These are phyloP conservation scores for Elymnias hypermnestra DNA, from an alignment of 1,140 invertebrate genomes.

Conservation along the genomic window DNA sequence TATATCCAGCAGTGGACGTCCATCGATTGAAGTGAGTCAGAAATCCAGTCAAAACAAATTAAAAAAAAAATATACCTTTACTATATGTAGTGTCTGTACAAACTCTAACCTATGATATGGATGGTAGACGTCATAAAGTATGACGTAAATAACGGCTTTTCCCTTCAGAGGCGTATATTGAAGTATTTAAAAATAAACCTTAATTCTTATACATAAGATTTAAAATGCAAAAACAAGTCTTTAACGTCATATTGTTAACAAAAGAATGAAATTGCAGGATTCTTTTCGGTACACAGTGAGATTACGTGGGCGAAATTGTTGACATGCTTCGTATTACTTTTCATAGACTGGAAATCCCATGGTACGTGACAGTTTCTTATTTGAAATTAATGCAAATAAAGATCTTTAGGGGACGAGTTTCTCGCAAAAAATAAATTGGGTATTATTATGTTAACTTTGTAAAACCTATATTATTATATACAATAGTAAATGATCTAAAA, in stretches of 20 bases:
- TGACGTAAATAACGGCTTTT: constrained; percentile 14
- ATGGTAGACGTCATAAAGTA: constrained; percentile 22
- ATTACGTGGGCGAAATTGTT: constrained; percentile 12
- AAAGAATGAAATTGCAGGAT: constrained; percentile 6
- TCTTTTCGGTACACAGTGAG: constrained; percentile 3
- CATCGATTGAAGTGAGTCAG: no score
- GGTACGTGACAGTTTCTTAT: not conserved
- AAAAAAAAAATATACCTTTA: no score
- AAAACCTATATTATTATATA: no score
- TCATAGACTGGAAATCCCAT: not conserved
- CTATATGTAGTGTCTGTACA: no score
- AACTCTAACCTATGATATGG: constrained; percentile 13
- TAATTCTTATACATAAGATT: not conserved
- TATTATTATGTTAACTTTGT: no score
- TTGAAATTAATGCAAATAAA: not conserved
- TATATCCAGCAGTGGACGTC: no score
- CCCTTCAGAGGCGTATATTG: not conserved
- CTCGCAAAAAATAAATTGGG: no score
- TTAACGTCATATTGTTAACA: not conserved
- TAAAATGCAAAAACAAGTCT: not conserved
- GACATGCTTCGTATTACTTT: not conserved
- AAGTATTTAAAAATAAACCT: not conserved
- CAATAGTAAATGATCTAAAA: no score
- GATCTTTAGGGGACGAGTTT: no score
- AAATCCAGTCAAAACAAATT: no score